Conservation (phyloP, 2,888 invertebrate genomes). For the Amiota communis region DNA sequence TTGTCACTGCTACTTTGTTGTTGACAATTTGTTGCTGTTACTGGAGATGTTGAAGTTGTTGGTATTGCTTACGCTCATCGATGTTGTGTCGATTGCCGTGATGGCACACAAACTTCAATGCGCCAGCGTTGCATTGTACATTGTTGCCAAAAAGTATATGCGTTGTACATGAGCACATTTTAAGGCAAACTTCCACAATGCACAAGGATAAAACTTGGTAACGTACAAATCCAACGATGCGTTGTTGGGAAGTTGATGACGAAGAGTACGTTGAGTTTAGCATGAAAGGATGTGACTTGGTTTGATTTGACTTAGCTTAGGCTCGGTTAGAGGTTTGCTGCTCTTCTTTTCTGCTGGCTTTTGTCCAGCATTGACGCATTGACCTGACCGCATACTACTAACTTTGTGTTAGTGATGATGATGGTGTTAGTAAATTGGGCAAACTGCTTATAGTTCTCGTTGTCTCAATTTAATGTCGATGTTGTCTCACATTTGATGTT, state of each 20-base stretch:
- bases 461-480: too few species aligned
- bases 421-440: too few species aligned
- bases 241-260: neutral
- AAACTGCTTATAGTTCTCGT: too few species aligned
- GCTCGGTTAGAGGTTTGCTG: neutral
- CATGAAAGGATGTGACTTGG: neutral
- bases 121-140: neutral
- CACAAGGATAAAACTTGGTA: neutral
- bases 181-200: neutral
- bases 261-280: neutral
- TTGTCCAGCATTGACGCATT: neutral
- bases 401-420: too few species aligned
- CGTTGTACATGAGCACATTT: neutral
- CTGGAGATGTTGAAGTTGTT: constrained; percentile 30
- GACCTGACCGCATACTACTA: too few species aligned
- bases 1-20: constrained; percentile 32
- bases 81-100: constrained; percentile 16
- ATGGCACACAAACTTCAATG: constrained; percentile 33
- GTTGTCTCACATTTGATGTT: too few species aligned
- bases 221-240: constrained; percentile 6
- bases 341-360: neutral
- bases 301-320: neutral
- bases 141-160: constrained; percentile 8
- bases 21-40: constrained; percentile 33
- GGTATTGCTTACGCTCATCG: neutral